These are phyloP conservation scores for Coreius guichenoti DNA, from an alignment of 2,797 vertebrate genomes.

Conservation along the genomic window DNA sequence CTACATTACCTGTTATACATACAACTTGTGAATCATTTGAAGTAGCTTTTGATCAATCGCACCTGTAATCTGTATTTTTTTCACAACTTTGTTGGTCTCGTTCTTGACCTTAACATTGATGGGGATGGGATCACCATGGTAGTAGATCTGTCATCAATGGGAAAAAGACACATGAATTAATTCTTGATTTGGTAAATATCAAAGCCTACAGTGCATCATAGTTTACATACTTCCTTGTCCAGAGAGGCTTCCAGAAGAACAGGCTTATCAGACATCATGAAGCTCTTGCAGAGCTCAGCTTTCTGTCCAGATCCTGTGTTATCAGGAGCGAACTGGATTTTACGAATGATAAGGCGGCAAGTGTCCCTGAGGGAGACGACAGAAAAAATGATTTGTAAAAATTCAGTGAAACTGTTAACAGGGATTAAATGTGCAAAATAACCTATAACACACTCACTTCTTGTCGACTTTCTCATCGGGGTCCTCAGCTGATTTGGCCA, in stretches of 20 bases:
- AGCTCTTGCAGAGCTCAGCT: slow-evolving; percentile 84
- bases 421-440: not conserved
- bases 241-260: slow-evolving; percentile 85
- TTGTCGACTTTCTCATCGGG: slow-evolving; percentile 88
- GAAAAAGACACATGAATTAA: not conserved
- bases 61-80: slow-evolving; percentile 88
- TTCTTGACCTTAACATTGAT: slow-evolving; percentile 89
- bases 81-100: slow-evolving; percentile 88
- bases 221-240: slow-evolving; percentile 82
- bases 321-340: slow-evolving; percentile 87
- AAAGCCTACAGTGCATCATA: not conserved
- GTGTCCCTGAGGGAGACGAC: slow-evolving; percentile 79
- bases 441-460: slow-evolving; percentile 74
- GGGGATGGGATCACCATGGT: slow-evolving; percentile 84
- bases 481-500: slow-evolving; percentile 77
- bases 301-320: slow-evolving; percentile 75
- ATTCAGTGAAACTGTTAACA: not conserved
- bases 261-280: slow-evolving; percentile 93
- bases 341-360: slow-evolving; percentile 85
- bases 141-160: slow-evolving; percentile 81
- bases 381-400: not conserved
- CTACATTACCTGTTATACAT: not conserved
- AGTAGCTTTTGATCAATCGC: slow-evolving; percentile 46
- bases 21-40: not conserved
- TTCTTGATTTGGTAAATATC: slow-evolving; percentile 6